Evolutionary conservation across 2,113 vertebrate genomes (phyloP).

Genomic region (Thomomys bottae): DNA sequence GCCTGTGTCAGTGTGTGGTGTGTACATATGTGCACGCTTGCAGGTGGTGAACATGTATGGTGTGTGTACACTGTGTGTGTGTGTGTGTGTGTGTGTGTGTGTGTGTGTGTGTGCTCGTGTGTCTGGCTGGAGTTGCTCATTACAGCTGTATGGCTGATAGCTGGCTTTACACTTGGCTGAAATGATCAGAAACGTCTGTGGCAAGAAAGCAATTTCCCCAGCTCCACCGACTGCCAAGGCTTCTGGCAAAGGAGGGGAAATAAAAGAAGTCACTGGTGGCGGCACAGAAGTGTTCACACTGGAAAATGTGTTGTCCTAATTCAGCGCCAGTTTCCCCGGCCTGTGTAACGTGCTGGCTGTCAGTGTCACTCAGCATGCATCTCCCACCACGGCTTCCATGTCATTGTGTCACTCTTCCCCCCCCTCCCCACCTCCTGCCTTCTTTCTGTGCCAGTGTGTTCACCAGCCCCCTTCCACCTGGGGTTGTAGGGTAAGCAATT

Average conservation of each 20-base stretch:
- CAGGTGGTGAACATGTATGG: neutral
- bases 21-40: neutral
- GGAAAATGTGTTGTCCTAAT: neutral
- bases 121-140: neutral
- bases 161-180: conserved; percentile 55
- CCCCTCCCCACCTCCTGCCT: neutral
- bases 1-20: neutral
- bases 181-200: conserved; percentile 55
- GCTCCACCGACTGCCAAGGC: neutral
- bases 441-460: neutral
- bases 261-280: neutral
- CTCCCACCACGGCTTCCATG: neutral
- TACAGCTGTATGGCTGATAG: conserved; percentile 24
- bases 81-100: neutral
- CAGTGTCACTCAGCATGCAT: neutral
- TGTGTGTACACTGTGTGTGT: neutral
- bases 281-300: neutral
- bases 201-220: conserved; percentile 42
- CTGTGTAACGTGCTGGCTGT: neutral
- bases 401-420: neutral
- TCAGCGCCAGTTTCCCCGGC: neutral
- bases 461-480: neutral
- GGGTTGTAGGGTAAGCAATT: neutral
- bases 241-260: neutral
- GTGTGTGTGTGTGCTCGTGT: neutral